phyloP scores from a whole-genome alignment of 2,888 invertebrate genomes.

The Papilio gigon region DNA sequence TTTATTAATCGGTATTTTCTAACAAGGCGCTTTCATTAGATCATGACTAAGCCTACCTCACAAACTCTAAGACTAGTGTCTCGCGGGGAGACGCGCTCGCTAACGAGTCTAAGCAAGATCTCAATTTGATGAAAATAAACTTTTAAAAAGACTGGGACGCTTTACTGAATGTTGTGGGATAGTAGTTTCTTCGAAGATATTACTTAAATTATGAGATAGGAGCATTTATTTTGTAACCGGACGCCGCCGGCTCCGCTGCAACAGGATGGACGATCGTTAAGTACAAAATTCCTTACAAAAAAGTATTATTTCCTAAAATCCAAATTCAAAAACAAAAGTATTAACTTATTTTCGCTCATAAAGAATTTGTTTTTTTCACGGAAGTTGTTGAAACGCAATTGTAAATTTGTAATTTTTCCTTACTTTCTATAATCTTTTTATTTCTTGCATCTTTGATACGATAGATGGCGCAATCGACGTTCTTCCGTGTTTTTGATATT shows the following conservation, averaged over 20 bases:
- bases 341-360: slow-evolving; percentile 68
- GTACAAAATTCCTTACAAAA: slow-evolving; percentile 76
- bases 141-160: slow-evolving; percentile 82
- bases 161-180: slow-evolving; percentile 83
- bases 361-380: slow-evolving; percentile 61
- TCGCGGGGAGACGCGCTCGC: slow-evolving; percentile 63
- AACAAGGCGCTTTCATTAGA: slow-evolving; percentile 83
- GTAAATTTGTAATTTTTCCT: slow-evolving; percentile 38
- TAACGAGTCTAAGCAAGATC: slow-evolving; percentile 81
- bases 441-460: slow-evolving; percentile 36
- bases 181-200: slow-evolving; percentile 80
- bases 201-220: slow-evolving; percentile 81
- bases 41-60: slow-evolving; percentile 83
- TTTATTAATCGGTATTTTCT: slow-evolving; percentile 83
- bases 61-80: slow-evolving; percentile 74
- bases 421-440: slow-evolving; percentile 24
- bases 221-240: slow-evolving; percentile 73
- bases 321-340: slow-evolving; percentile 77
- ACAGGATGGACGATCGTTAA: slow-evolving; percentile 69
- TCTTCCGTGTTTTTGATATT: slow-evolving; percentile 68
- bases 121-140: slow-evolving; percentile 83
- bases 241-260: slow-evolving; percentile 62
- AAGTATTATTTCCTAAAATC: slow-evolving; percentile 80
- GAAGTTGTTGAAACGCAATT: slow-evolving; percentile 60
- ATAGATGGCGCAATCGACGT: slow-evolving; percentile 66